These are phyloP conservation scores for Cyrtonyx montezumae DNA, from an alignment of 2,113 vertebrate species.

Conservation along the genomic window DNA sequence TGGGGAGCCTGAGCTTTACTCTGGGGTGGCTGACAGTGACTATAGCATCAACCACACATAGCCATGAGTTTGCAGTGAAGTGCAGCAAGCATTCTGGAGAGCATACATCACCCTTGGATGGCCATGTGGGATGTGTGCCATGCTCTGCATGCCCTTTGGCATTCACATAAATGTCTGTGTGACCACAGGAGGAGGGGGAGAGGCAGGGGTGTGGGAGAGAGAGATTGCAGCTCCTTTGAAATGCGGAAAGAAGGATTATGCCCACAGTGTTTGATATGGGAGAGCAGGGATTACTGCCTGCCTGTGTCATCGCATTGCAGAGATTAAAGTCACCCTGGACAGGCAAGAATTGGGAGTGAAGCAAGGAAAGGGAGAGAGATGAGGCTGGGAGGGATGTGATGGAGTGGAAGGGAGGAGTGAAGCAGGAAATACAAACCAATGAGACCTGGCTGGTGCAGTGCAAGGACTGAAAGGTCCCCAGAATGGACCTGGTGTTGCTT, in stretches of 20 bases:
- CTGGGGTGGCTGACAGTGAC: background rate
- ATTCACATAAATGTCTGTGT: rapidly evolving
- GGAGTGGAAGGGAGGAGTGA: background rate
- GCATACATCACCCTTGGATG: too few relatives aligned
- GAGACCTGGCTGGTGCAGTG: background rate
- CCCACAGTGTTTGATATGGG: background rate
- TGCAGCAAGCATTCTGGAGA: background rate
- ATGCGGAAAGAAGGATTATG: slow-evolving; percentile 31
- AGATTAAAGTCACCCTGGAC: slow-evolving; percentile 12
- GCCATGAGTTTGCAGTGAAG: background rate
- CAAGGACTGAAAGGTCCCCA: background rate
- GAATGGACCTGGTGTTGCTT: background rate
- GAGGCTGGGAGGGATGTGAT: background rate
- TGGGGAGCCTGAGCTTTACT: background rate
- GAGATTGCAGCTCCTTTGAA: background rate
- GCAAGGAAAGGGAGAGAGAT: background rate
- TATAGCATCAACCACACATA: background rate
- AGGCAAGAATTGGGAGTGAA: background rate
- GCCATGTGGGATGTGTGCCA: too few relatives aligned
- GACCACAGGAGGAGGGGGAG: background rate
- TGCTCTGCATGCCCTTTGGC: background rate
- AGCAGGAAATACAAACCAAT: background rate
- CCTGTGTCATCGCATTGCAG: background rate
- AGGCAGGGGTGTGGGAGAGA: background rate
- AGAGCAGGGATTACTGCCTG: slow-evolving; percentile 20